A percentile compares a stretch with the other conserved stretches of the same genome.
phyloP scores from a whole-genome alignment of 1,140 invertebrate genomes.

The Meloidogyne floridensis region DNA sequence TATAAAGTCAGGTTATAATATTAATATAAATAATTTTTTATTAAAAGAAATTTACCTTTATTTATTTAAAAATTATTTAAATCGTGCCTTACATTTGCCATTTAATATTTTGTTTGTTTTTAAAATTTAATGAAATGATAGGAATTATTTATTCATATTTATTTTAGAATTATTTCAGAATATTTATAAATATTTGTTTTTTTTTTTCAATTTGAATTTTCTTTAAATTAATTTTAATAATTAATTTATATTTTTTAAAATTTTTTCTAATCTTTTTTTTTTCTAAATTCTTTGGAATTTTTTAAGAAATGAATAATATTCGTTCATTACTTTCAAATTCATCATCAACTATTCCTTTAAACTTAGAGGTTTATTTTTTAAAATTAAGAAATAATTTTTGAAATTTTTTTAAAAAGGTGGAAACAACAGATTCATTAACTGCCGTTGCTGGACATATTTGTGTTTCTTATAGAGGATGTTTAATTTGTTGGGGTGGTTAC shows the following conservation, averaged over 20 bases:
- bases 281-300: not conserved
- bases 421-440: constrained; percentile 21
- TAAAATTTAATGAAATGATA: no score
- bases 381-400: not conserved
- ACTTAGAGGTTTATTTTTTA: not conserved
- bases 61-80: no score
- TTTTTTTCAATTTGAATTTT: no score
- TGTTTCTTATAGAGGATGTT: constrained; percentile 25
- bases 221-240: not conserved
- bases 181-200: no score
- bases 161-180: no score
- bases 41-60: no score
- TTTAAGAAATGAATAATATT: not conserved
- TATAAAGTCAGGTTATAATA: no score
- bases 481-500: constrained; percentile 29
- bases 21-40: no score
- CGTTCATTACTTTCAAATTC: not conserved
- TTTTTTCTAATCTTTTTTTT: not conserved
- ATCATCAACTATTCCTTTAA: not conserved
- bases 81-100: no score
- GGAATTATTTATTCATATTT: no score
- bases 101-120: no score
- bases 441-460: constrained; percentile 29
- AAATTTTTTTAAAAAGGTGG: constrained; percentile 3
- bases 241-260: not conserved